phyloP scores from a whole-genome alignment of 2,888 invertebrate genomes.

The Nysson spinosus region DNA sequence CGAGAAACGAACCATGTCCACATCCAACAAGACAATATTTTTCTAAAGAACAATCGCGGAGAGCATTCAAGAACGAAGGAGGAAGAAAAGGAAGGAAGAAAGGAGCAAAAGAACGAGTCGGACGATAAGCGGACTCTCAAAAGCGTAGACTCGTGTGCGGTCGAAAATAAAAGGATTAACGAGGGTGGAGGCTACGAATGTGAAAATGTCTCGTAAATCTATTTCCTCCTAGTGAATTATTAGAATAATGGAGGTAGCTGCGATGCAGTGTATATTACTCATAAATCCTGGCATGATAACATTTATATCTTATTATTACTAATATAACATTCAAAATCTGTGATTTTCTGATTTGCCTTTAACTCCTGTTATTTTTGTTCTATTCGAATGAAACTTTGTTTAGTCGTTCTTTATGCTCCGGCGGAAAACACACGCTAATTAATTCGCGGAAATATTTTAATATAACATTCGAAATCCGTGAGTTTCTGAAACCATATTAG shows the following conservation, averaged over 20 bases:
- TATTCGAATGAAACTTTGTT: no score
- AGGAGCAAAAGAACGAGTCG: conserved; percentile 3
- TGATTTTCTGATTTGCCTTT: no score
- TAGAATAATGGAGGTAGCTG: conserved; percentile 38
- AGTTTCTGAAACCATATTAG: no score
- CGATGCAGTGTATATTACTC: conserved; percentile 51
- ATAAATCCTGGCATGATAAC: conserved; percentile 50
- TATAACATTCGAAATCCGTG: no score
- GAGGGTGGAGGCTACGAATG: not conserved
- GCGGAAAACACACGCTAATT: no score
- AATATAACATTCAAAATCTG: no score
- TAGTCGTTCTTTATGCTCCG: no score
- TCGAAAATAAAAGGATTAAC: conserved; percentile 35
- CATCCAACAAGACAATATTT: no score
- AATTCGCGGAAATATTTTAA: no score
- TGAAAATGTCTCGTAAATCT: conserved; percentile 43
- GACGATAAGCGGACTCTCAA: conserved; percentile 26
- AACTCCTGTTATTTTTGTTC: no score
- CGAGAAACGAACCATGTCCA: no score
- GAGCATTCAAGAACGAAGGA: not conserved
- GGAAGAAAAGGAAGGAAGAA: not conserved
- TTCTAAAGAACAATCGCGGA: not conserved
- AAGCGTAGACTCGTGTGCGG: not conserved
- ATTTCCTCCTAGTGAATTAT: conserved; percentile 37
- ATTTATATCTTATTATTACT: no score